phyloP scores from a whole-genome alignment of 2,797 vertebrate genomes.

The Xenentodon cancila region DNA sequence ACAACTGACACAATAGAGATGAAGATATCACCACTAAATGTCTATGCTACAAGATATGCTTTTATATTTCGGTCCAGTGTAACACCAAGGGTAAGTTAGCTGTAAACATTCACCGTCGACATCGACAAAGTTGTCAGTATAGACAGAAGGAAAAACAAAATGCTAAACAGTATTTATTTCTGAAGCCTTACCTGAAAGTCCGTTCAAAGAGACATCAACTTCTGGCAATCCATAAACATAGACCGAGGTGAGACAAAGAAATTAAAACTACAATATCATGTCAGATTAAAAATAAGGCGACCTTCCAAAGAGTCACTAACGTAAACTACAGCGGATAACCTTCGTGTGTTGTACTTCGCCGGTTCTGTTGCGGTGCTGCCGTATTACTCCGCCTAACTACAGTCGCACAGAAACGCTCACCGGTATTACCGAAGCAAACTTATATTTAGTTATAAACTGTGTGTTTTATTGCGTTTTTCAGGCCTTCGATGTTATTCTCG shows the following conservation, averaged over 20 bases:
- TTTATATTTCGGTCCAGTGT: too few relatives aligned
- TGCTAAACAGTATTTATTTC: not conserved
- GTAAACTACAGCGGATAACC: not conserved
- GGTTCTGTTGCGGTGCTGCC: not conserved
- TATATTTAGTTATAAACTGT: rapidly evolving
- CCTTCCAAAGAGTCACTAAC: conserved; percentile 30
- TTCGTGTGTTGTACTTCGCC: not conserved
- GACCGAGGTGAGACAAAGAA: not conserved
- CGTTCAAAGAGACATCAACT: conserved; percentile 35
- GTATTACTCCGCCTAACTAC: conserved; percentile 62
- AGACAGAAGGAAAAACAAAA: not conserved
- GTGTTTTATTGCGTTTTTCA: rapidly evolving
- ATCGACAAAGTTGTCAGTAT: too few relatives aligned
- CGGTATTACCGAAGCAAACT: too few relatives aligned
- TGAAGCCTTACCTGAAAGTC: conserved; percentile 52
- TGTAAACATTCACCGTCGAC: not conserved
- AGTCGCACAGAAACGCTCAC: rapidly evolving
- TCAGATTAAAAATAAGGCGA: not conserved
- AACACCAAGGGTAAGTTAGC: too few relatives aligned
- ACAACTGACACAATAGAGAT: too few relatives aligned
- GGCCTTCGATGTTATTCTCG: rapidly evolving
- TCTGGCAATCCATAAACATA: conserved; percentile 62
- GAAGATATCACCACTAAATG: too few relatives aligned
- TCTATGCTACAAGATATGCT: too few relatives aligned
- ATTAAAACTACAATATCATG: conserved; percentile 13